These are phyloP conservation scores for Poeciliopsis infans DNA, from an alignment of 2,797 vertebrate species.

Conservation along the genomic window DNA sequence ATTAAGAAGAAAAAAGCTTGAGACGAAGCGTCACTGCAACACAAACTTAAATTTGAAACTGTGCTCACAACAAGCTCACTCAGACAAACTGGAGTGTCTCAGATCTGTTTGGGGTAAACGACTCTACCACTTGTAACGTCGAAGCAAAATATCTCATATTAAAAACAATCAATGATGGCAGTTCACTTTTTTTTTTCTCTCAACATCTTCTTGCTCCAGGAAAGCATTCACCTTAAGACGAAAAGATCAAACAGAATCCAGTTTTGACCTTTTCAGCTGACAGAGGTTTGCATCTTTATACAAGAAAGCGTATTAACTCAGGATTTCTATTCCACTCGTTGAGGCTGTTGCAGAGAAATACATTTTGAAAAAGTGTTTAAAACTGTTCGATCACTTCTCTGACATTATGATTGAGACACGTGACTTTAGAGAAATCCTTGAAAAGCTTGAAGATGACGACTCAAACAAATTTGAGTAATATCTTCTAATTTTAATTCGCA, in stretches of 20 bases:
- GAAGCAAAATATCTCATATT: too few species aligned
- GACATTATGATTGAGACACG: neutral
- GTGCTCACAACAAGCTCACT: neutral
- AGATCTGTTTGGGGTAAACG: neutral
- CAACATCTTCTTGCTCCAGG: neutral
- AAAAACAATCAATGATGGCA: neutral
- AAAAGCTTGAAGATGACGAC: neutral
- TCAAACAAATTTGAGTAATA: neutral
- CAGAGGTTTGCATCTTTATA: neutral
- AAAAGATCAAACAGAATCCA: constrained; percentile 4
- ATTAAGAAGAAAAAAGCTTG: neutral
- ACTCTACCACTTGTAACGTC: neutral
- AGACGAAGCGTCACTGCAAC: neutral
- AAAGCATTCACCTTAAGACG: neutral
- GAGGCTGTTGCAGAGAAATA: neutral
- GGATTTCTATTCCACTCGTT: constrained; percentile 1
- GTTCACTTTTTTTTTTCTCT: neutral
- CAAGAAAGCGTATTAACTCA: neutral
- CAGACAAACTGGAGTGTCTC: neutral
- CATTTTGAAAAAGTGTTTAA: neutral
- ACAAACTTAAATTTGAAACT: neutral
- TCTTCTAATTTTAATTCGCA: neutral
- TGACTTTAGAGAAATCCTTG: neutral
- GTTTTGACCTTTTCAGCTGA: neutral
- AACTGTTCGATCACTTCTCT: neutral